Percentiles rank a stretch among this genome's conserved stretches.
Evolutionary conservation across 2,888 invertebrate genomes (phyloP).

Genomic region (Zaprionus obscuricornis): DNA sequence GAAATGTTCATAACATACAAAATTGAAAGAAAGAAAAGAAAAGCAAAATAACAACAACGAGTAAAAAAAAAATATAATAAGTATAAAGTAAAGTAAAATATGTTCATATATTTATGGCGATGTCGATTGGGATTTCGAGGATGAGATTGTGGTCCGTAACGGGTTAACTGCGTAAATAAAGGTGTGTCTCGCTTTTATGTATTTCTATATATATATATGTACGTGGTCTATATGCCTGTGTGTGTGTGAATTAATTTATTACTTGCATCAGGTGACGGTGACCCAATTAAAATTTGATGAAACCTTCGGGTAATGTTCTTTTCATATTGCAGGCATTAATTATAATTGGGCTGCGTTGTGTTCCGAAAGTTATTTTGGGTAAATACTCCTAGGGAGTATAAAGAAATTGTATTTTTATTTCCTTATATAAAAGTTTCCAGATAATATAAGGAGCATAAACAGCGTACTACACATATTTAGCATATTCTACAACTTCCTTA

Average conservation of each 20-base stretch:
- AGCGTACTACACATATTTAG: too few relatives aligned
- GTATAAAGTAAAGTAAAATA: conserved; percentile 47
- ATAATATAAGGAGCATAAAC: too few relatives aligned
- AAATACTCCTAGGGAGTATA: too few relatives aligned
- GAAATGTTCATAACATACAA: conserved; percentile 43
- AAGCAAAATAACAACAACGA: conserved; percentile 42
- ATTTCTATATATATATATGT: conserved; percentile 3
- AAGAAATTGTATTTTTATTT: too few relatives aligned
- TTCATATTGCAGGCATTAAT: conserved; percentile 8
- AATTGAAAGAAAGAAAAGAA: too few relatives aligned
- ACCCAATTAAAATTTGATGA: conserved; percentile 73
- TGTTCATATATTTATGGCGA: conserved; percentile 50
- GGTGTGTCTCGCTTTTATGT: conserved; percentile 8
- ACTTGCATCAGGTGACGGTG: conserved; percentile 72
- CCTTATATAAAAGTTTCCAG: too few relatives aligned
- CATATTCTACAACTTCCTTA: too few relatives aligned
- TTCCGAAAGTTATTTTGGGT: too few relatives aligned
- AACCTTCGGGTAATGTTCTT: conserved; percentile 26
- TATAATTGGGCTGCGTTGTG: conserved; percentile 9
- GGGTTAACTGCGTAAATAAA: conserved; percentile 30
- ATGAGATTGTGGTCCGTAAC: neutral
- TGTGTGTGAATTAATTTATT: conserved; percentile 41
- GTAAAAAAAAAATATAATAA: conserved; percentile 10
- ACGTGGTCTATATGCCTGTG: conserved; percentile 1
- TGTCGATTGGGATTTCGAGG: conserved; percentile 2